Conservation (phyloP, 2,888 invertebrate genomes). For the Panopea generosa region DNA sequence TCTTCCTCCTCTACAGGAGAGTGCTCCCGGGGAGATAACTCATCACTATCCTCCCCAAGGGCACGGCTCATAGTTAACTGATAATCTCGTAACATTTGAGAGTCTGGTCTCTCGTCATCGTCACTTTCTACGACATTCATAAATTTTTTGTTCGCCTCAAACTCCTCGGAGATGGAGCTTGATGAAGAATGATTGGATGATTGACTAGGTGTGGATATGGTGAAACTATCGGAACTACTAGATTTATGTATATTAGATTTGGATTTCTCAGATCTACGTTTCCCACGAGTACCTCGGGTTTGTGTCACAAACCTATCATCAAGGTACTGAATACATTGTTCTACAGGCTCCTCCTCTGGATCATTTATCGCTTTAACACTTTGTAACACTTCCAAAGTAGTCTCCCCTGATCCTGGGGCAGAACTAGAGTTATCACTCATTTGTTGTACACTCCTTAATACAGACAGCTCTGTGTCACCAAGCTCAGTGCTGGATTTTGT, state of each 20-base stretch:
- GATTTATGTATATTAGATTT: no score
- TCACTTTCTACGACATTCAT: conserved; percentile 56
- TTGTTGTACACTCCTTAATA: conserved; percentile 66
- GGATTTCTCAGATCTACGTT: conserved; percentile 42
- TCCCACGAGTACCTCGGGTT: conserved; percentile 46
- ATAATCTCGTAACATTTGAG: conserved; percentile 76
- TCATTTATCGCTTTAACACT: conserved; percentile 69
- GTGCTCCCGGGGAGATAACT: conserved; percentile 37
- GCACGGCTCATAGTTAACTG: conserved; percentile 74
- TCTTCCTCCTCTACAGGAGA: conserved; percentile 41
- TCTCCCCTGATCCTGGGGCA: conserved; percentile 60
- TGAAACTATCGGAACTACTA: conserved; percentile 73
- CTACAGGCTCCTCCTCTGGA: conserved; percentile 44
- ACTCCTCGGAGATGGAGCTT: conserved; percentile 71
- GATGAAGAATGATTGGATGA: conserved; percentile 71
- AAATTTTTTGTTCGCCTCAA: conserved; percentile 68
- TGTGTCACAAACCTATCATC: conserved; percentile 77
- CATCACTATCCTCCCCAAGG: conserved; percentile 70
- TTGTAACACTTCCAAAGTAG: conserved; percentile 67
- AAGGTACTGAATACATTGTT: conserved; percentile 64
- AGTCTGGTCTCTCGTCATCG: conserved; percentile 71
- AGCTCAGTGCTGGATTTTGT: conserved; percentile 28
- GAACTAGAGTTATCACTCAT: conserved; percentile 64
- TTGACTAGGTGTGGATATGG: conserved; percentile 78
- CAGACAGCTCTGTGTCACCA: conserved; percentile 65